Base-by-base conservation (phyloP, 2,888 invertebrate genomes). In the Polymixis flavicincta region DNA sequence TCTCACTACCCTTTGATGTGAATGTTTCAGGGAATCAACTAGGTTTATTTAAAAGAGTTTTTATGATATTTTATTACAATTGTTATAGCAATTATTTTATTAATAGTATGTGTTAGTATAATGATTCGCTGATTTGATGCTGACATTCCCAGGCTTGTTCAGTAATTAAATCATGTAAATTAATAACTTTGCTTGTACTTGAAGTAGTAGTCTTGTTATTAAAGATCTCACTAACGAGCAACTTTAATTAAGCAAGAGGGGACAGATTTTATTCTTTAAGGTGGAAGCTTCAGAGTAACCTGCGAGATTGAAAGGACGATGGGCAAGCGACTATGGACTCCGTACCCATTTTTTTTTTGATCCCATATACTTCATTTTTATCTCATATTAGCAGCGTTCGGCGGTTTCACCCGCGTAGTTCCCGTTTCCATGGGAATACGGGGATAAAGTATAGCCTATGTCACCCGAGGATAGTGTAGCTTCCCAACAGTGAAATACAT, bases 61-160 rank as follows among this genome's bases (percentile, higher is more conserved):
- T 80, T 74, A 67, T 57, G n/a, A 22, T 48, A 42, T 68, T 65
- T 63, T 59, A 70, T 57, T 78, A 19, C 57, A 52, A 60, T 76
- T 70, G 52, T 59, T 59, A 54, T 22, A 64, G 28, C 14, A 69
- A 54, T 74, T 68, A 60, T 80, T 61, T 65, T 28, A 54, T 64
- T 50, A 74, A 68, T 67, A 2, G 25, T 66, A 32, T 59, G 32
- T 82, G 57, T 69, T 59, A 60, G 48, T 54, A 14, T 61, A 63
- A 67, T 76, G 54, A 72, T 74, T 32, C 50, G 68, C 19, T 32
- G 60, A 79, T 69, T 71, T 74, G 50, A 59, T 82, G 66, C 37
- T 57, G 32, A 22, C 37, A 32, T 82, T 79, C 71, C 61, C 76
- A 83, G 54, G 71, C 50, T 60, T 63, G 19, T 52, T 17, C 3